Evolutionary conservation across 37 sponge, comb jelly and placozoan species (phyloP).

Genomic region (Cliona cf. orientalis): DNA sequence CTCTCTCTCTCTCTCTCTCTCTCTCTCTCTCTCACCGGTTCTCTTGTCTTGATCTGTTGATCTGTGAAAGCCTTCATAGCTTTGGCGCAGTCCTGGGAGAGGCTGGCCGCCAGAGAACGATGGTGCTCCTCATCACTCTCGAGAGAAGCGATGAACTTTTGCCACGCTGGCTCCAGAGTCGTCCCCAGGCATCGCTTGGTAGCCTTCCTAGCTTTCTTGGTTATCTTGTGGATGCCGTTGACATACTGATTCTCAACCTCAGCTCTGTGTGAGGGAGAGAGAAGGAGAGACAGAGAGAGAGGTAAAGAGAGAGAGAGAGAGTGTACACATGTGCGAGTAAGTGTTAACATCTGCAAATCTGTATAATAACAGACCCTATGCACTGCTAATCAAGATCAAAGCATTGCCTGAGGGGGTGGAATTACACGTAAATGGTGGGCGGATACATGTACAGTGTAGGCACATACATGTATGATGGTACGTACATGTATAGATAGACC

Average conservation of each 20-base stretch:
- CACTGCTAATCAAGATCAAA: too few relatives aligned
- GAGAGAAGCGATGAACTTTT: conserved; percentile 35
- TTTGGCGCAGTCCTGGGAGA: conserved; percentile 49
- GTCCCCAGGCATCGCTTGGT: conserved; percentile 43
- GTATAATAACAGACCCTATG: too few relatives aligned
- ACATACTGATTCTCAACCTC: conserved; percentile 70
- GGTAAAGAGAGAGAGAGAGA: too few relatives aligned
- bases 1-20: background rate
- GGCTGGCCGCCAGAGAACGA: conserved; percentile 4
- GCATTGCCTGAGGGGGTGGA: too few relatives aligned
- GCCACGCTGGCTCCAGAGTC: conserved; percentile 48
- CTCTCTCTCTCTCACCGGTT: conserved; percentile 48
- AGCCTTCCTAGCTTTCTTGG: conserved; percentile 44
- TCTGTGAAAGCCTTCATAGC: conserved; percentile 70
- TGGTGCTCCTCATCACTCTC: conserved; percentile 64
- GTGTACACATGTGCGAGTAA: too few relatives aligned
- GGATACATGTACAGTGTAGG: too few relatives aligned
- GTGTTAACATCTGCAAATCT: too few relatives aligned
- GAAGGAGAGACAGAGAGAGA: background rate
- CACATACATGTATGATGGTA: too few relatives aligned
- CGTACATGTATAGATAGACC: too few relatives aligned
- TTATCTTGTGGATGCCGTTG: conserved; percentile 47
- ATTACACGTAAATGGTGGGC: too few relatives aligned
- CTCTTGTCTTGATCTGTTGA: conserved; percentile 72
- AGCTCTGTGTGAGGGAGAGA: conserved; percentile 28